Evolutionary conservation across 2,113 vertebrate genomes (phyloP), one percentile per base, ranked within the genome.

Genomic region (Conger conger): DNA sequence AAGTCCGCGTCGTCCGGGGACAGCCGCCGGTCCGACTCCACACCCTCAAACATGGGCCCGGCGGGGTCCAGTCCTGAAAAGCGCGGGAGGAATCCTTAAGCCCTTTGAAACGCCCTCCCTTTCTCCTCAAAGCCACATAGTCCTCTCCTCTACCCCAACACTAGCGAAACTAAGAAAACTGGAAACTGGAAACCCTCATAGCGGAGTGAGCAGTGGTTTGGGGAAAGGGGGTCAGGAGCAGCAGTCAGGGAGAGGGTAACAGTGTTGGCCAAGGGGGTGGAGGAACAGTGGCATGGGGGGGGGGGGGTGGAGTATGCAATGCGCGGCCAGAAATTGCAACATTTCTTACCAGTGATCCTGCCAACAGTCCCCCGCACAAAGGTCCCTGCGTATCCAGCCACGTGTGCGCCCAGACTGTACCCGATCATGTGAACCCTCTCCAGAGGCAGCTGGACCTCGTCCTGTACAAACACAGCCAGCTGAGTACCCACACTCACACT

Each of bases 21-120:
- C 17, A 99, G 96, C 63, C 98, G 96, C 60, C 82, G 95, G 85
- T 95, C 78, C 3, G 96, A 93, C 8, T 95, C 96, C 0, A 84
- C 95, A 0, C 96, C 96, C 89, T 99, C 98, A 88, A 99, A 99
- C 98, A 99, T 95, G 0, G 98, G 98, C n/a, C 98, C 98, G 0
- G 98, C 98, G 0, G 98, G 98, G 88, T 99, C 98, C 89, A 99
- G 89, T 57, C 98, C 98, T 99, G 9, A 40, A 42, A 77, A 79
- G 33, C 37, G 82, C 18, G 85, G 20, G 77, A 76, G 0, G 35
- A 33, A 27, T 0, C 57, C 20, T 27, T 27, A 63, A 63, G 38
- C 36, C 13, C 16, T 57, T n/a, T n/a, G 54, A 81, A 81, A 50
- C 36, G 27, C 23, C 35, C 27, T 80, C 27, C 36, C 36, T 7